A percentile compares a stretch with the other conserved stretches of the same genome.
phyloP scores from a whole-genome alignment of 2,888 invertebrate species.

The Loripinus fragilis region DNA sequence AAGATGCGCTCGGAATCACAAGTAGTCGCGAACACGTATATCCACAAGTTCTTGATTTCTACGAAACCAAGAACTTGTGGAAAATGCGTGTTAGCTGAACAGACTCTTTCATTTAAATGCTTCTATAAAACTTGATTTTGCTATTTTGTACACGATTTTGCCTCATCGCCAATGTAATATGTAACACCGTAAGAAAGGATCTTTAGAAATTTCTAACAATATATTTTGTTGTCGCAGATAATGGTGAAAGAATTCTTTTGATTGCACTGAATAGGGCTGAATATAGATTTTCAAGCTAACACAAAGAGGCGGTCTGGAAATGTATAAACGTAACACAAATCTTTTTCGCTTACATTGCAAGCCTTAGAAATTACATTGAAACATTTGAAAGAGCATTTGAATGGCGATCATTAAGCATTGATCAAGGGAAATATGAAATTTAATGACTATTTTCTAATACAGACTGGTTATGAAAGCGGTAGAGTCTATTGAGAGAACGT shows the following conservation, averaged over 20 bases:
- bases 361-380: slow-evolving; percentile 35
- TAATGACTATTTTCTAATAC: slow-evolving; percentile 42
- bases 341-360: slow-evolving; percentile 9
- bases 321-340: not conserved
- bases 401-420: slow-evolving; percentile 56
- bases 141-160: slow-evolving; percentile 43
- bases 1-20: not conserved
- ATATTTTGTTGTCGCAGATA: slow-evolving; percentile 77
- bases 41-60: too few species aligned
- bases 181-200: slow-evolving; percentile 78
- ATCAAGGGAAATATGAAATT: slow-evolving; percentile 52
- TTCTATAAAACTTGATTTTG: slow-evolving; percentile 48
- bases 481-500: not conserved
- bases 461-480: not conserved
- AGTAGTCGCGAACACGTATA: not conserved
- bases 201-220: slow-evolving; percentile 80
- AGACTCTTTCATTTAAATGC: slow-evolving; percentile 39
- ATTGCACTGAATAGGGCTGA: slow-evolving; percentile 68
- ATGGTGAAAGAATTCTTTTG: slow-evolving; percentile 75
- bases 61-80: too few species aligned
- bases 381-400: slow-evolving; percentile 48
- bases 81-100: slow-evolving; percentile 9
- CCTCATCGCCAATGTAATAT: slow-evolving; percentile 70
- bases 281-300: slow-evolving; percentile 74
- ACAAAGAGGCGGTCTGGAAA: slow-evolving; percentile 37